Conservation (phyloP, 2,797 vertebrate genomes). For the Darevskia mixta region DNA sequence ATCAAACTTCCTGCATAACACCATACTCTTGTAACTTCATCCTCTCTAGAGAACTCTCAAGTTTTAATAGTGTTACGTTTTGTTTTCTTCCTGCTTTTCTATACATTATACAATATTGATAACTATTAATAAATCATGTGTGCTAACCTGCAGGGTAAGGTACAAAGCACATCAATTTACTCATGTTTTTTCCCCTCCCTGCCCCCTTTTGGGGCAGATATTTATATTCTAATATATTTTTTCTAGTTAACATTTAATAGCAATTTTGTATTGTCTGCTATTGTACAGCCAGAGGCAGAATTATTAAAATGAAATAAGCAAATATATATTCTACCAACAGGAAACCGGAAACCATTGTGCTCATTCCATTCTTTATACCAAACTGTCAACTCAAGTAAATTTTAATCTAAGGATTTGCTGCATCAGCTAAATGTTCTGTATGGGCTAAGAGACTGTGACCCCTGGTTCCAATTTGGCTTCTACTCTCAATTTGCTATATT, state of each 20-base stretch:
- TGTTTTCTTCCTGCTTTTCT: slow-evolving; percentile 5
- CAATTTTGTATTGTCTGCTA: slow-evolving; percentile 27
- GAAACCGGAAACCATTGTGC: background rate
- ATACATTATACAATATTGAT: slow-evolving; percentile 49
- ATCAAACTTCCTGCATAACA: slow-evolving; percentile 17
- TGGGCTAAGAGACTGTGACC: background rate
- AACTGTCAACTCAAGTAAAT: slow-evolving; percentile 5
- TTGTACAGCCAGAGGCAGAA: background rate
- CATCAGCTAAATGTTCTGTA: background rate
- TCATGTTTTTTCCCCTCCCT: slow-evolving; percentile 24
- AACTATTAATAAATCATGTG: slow-evolving; percentile 23
- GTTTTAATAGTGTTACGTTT: background rate
- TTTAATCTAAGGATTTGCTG: background rate
- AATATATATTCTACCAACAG: slow-evolving; percentile 34
- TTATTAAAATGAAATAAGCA: slow-evolving; percentile 48
- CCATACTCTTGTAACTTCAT: background rate
- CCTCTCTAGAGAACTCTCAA: slow-evolving; percentile 20
- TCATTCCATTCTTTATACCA: background rate
- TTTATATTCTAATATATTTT: background rate
- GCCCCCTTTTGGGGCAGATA: background rate
- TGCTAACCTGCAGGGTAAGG: slow-evolving; percentile 33
- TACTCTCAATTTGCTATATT: too few relatives aligned
- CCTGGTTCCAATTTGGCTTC: too few relatives aligned
- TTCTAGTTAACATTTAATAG: slow-evolving; percentile 36
- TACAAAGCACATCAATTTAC: slow-evolving; percentile 16